Base-by-base conservation (phyloP, 2,888 invertebrate species). In the Tryphoninae sp. region DNA sequence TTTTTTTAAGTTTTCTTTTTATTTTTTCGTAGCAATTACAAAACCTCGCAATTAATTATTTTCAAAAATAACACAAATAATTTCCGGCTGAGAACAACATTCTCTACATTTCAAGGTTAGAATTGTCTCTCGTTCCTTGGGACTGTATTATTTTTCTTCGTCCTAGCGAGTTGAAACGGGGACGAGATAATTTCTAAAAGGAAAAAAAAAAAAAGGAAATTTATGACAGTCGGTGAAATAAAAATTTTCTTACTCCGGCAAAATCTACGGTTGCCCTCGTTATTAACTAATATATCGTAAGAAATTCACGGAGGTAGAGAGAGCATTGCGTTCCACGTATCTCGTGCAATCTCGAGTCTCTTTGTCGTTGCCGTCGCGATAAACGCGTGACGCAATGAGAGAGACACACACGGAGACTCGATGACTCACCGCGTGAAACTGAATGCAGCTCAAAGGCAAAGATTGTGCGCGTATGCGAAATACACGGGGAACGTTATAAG, bases 341-440 rank as follows among this genome's bases (percentile, higher is more conserved):
- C 67, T 64, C 71, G 81, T 75, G 74, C 64, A 55, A 7, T 55
- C 55, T 74, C 42, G 64, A 61, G 51, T 42, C 71, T 79, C 67
- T 64, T 68, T 58, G 76, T 65, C 72, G 72, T 61, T 1, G 45
- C 19, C 51, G 55, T 53, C 62, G 26, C 55, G 75, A 78, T 71
- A 74, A 55, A 64, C 22, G 33, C 61, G 51, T 83, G 82, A 82
- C 83, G 82, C 81, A 83, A 83, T 71, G 33, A 73, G 6, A 33
- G 33, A 33, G 33, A 33, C 61, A 33, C 7, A 77, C 62, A 40
- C 1, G 73, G 26, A 67, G 71, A 59, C 61, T 45, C 82, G 80
- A 82, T 84, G 84, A 84, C 75, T 84, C 83, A 83, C 64, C 55
- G 80, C 78, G 81, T 76, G 65, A 80, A 81, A 83, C 71, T 61